Evolutionary conservation across 2,797 vertebrate species (phyloP), one percentile per base, ranked within the genome.

Genomic region (Allobates femoralis): DNA sequence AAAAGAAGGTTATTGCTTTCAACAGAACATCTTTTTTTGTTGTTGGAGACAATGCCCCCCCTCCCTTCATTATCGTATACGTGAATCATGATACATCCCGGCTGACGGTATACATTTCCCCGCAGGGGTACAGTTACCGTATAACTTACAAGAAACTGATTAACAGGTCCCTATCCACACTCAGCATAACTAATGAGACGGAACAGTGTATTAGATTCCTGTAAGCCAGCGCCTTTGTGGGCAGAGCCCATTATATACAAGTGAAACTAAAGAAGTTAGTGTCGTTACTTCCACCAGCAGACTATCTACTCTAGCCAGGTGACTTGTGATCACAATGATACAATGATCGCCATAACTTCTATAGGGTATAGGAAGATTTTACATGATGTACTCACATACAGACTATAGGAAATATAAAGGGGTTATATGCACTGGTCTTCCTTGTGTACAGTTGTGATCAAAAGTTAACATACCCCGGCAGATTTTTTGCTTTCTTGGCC

Each of bases 141-240:
- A 74, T 85, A 66, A 26, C 58, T 88, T 84, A 84, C 86, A 75
- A n/a, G n/a, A 79, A 81, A 81, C 81, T 81, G 64, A 85, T 84
- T 88, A 85, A 84, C 67, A 88, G 32, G 50, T 85, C 82, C 69
- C 56, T 46, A 30, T 79, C 41, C 41, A 34, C 66, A 32, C 30
- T 41, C 32, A 66, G 86, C 86, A 88, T 88, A 85, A 80, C 46
- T 81, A 88, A 88, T 84, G 82, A 88, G 50, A n/a, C 60, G 55
- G 82, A 84, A 81, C 67, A 34, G 69, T 37, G 86, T 85, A 88
- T 56, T 84, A 69, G 82, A 74, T 85, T 85, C 86, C 77, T 41
- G 46, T 53, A 64, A 64, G 46, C 30, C 53, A 53, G 28, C 7
- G 37, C 37, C 46, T 50, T 37, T 26, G 32, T 82, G 62, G 64